Evolutionary conservation across 2,797 vertebrate genomes (phyloP).

Genomic region (Corythornis leucogaster): DNA sequence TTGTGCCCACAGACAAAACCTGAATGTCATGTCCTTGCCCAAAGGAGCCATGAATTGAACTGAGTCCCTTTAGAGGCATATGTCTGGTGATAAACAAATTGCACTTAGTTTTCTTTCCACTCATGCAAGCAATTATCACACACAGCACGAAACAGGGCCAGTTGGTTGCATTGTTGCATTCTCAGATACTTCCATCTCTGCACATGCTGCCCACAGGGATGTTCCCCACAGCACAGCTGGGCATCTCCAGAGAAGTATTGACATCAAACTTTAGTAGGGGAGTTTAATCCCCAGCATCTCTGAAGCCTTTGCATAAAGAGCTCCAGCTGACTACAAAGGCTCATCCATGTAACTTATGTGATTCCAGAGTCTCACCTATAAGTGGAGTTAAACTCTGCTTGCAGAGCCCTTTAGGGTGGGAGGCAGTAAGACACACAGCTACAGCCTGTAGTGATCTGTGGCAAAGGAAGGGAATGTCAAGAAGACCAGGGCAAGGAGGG

Average conservation of each 20-base stretch:
- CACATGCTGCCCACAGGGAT: background rate
- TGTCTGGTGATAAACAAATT: background rate
- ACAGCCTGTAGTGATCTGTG: background rate
- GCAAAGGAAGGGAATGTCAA: background rate
- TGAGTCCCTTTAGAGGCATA: background rate
- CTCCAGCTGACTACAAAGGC: background rate
- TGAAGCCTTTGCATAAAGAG: background rate
- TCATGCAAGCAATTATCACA: background rate
- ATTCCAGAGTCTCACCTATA: background rate
- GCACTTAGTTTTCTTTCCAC: background rate
- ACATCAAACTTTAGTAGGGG: background rate
- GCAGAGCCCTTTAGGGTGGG: background rate
- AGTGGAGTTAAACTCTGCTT: background rate
- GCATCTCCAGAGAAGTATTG: background rate
- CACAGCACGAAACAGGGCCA: background rate
- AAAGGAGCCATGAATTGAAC: background rate
- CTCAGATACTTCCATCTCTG: background rate
- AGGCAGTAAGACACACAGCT: background rate
- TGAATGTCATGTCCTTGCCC: conserved; percentile 56
- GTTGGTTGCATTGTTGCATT: background rate
- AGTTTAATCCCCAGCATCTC: background rate
- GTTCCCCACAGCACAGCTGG: background rate
- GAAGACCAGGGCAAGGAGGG: background rate
- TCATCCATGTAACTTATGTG: background rate
- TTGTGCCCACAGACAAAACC: conserved; percentile 10